These are phyloP conservation scores for Drosophila recens DNA, from an alignment of 2,888 invertebrate species.

Conservation along the genomic window DNA sequence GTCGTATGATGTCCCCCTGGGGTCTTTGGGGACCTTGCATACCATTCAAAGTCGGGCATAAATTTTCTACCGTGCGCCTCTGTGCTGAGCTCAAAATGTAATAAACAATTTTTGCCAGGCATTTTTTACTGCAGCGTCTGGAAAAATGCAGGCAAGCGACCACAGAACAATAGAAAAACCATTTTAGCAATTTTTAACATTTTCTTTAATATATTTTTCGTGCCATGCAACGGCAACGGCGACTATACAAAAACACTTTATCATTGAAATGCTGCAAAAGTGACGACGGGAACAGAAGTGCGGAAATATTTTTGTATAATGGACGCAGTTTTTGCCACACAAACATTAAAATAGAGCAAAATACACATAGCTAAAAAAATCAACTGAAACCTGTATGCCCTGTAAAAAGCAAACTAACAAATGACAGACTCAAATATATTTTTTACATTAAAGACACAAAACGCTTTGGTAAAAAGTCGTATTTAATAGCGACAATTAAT, in stretches of 20 bases:
- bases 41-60: conserved; percentile 68
- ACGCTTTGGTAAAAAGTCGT: neutral
- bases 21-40: conserved; percentile 49
- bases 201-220: conserved; percentile 70
- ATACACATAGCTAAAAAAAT: neutral
- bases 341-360: conserved; percentile 48
- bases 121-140: conserved; percentile 52
- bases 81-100: conserved; percentile 58
- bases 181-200: conserved; percentile 70
- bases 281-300: conserved; percentile 40
- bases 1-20: neutral
- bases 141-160: conserved; percentile 49
- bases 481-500: too few species aligned
- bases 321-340: conserved; percentile 52
- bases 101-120: conserved; percentile 64
- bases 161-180: conserved; percentile 65
- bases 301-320: conserved; percentile 61
- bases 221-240: conserved; percentile 28
- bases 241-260: conserved; percentile 65
- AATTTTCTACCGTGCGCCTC: conserved; percentile 59
- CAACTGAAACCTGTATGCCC: conserved; percentile 23
- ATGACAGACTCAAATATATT: neutral
- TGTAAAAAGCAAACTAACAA: neutral
- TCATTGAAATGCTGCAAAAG: conserved; percentile 64
- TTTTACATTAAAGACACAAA: neutral